Percentiles rank a stretch among this genome's conserved stretches.
Conservation (phyloP, 2,797 vertebrate species). For the Lepus townsendii region DNA sequence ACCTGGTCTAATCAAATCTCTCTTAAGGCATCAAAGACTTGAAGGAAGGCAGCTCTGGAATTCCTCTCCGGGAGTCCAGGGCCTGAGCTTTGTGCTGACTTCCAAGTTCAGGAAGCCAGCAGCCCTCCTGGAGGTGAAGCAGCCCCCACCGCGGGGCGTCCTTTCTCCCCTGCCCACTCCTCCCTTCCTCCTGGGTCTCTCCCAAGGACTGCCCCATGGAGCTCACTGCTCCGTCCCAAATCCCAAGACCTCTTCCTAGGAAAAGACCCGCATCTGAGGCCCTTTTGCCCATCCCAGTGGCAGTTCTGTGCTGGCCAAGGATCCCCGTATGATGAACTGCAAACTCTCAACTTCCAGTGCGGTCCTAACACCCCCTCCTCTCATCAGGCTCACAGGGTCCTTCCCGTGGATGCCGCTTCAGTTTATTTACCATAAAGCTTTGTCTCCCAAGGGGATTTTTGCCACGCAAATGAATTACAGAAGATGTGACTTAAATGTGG, state of each 20-base stretch:
- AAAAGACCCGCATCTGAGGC: not conserved
- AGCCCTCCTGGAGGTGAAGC: accelerated
- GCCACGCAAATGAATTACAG: not conserved
- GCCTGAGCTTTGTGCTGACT: not conserved
- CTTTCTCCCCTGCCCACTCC: not conserved
- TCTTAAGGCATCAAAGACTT: conserved; percentile 72
- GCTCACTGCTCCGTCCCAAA: not conserved
- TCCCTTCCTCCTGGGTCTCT: not conserved
- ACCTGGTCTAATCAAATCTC: conserved; percentile 83
- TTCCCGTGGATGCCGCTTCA: conserved; percentile 75
- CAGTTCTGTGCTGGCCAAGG: not conserved
- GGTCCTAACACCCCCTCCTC: not conserved
- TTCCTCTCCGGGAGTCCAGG: not conserved
- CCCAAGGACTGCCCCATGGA: not conserved
- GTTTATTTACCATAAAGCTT: conserved; percentile 84
- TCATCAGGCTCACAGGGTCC: conserved; percentile 32
- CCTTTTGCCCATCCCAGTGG: conserved; percentile 44
- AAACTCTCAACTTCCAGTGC: conserved; percentile 65
- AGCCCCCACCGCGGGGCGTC: accelerated
- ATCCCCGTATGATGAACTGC: not conserved
- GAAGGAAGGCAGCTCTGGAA: conserved; percentile 47
- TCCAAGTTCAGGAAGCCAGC: not conserved
- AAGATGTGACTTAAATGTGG: conserved; percentile 40
- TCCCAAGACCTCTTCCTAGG: not conserved
- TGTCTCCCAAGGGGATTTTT: conserved; percentile 70